phyloP scores from a whole-genome alignment of 2,797 vertebrate genomes.

The Hafferia zeledoni region DNA sequence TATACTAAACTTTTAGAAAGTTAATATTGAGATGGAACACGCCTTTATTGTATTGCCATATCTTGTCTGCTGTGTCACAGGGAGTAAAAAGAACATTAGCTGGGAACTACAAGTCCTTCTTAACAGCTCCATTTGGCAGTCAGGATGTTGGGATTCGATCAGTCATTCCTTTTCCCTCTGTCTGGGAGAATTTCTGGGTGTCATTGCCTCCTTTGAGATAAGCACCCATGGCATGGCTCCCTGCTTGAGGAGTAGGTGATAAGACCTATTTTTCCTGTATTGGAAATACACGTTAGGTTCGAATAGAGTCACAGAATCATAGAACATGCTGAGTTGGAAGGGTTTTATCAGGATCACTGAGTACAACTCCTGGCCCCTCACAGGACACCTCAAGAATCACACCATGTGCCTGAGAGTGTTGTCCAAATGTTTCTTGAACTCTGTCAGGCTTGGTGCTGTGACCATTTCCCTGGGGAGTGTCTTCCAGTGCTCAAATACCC shows the following conservation, averaged over 20 bases:
- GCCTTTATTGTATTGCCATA: neutral
- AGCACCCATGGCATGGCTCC: neutral
- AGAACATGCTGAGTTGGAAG: neutral
- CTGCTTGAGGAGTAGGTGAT: neutral
- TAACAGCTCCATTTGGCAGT: neutral
- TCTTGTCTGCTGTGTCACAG: neutral
- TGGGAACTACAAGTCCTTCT: neutral
- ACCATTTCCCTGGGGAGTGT: neutral
- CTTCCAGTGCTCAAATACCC: neutral
- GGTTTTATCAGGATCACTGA: neutral
- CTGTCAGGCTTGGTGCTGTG: neutral
- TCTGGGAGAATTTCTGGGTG: neutral
- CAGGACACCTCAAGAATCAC: neutral
- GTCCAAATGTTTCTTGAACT: neutral
- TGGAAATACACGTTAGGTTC: neutral
- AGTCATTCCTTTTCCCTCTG: neutral
- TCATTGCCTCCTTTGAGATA: neutral
- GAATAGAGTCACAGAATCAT: neutral
- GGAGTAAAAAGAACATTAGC: neutral
- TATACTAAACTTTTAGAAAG: neutral
- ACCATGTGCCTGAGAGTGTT: neutral
- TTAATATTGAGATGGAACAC: neutral
- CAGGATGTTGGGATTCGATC: rapidly evolving
- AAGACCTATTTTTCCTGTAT: neutral
- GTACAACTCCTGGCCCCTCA: neutral